A percentile compares a stretch with the other conserved stretches of the same genome.
These are phyloP conservation scores for Hipposideros armiger DNA, from an alignment of 2,113 vertebrate genomes.

Conservation along the genomic window DNA sequence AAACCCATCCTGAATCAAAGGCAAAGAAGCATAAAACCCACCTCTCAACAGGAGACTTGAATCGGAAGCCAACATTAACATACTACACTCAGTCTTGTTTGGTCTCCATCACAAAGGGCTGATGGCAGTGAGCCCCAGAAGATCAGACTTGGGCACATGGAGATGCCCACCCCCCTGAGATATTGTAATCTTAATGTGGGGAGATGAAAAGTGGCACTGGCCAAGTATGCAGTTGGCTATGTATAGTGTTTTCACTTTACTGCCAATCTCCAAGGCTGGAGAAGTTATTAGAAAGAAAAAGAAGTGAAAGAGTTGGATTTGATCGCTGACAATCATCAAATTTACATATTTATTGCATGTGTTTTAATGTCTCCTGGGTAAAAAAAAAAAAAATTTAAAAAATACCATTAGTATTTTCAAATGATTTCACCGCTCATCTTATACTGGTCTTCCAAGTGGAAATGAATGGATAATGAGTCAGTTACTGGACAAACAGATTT, in stretches of 20 bases:
- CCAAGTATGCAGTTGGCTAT: background rate
- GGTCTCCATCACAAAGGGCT: background rate
- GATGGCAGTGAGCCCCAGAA: background rate
- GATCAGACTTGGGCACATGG: background rate
- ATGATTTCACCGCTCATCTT: background rate
- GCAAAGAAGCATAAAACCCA: background rate
- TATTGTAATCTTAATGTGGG: background rate
- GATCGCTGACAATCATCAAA: constrained; percentile 16
- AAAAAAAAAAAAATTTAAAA: background rate
- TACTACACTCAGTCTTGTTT: background rate
- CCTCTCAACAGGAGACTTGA: background rate
- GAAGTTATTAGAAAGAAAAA: constrained; percentile 30
- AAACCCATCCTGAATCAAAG: background rate
- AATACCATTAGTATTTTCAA: background rate
- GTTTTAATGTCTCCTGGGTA: background rate
- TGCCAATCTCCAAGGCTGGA: background rate
- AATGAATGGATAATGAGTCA: background rate
- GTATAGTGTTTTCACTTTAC: background rate
- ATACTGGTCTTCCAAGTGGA: background rate
- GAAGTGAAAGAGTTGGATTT: background rate
- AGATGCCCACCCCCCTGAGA: background rate
- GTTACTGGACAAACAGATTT: constrained; percentile 2
- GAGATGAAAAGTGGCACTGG: background rate
- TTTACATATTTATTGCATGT: background rate
- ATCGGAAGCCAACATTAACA: background rate